A percentile compares a stretch with the other conserved stretches of the same genome.
Evolutionary conservation across 2,113 vertebrate species (phyloP).

Genomic region (Podarcis raffonei): DNA sequence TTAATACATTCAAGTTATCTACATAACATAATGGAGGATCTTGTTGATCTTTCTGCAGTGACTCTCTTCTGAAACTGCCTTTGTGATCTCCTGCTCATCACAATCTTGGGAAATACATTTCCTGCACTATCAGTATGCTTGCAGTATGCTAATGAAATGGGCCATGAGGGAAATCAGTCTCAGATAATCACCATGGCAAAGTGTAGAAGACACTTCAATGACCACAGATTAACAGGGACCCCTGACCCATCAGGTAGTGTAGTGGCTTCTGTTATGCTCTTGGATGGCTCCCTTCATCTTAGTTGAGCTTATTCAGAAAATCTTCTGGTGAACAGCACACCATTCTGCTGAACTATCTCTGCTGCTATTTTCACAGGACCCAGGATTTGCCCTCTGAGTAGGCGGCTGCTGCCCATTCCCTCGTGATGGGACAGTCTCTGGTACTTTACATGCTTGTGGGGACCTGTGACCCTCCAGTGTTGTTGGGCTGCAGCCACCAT

Average conservation of each 20-base stretch:
- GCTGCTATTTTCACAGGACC: background rate
- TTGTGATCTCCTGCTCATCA: background rate
- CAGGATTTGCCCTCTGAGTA: background rate
- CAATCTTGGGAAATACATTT: background rate
- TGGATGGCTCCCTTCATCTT: background rate
- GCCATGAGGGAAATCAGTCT: background rate
- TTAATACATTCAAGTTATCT: background rate
- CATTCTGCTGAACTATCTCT: background rate
- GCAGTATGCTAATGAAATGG: background rate
- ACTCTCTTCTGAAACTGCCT: background rate
- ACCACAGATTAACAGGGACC: background rate
- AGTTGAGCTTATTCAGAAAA: background rate
- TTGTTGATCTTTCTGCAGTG: background rate
- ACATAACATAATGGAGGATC: background rate
- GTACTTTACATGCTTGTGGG: background rate
- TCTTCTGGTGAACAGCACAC: background rate
- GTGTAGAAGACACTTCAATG: background rate
- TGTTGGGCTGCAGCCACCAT: background rate
- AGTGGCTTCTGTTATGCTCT: background rate
- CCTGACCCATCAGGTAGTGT: too few species aligned
- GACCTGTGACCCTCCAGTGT: background rate
- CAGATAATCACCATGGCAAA: background rate
- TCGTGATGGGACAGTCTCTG: background rate
- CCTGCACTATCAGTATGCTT: slow-evolving; percentile 1
- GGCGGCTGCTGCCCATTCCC: background rate